phyloP scores from a whole-genome alignment of 1,140 invertebrate species.

The Nasonia longicornis region DNA sequence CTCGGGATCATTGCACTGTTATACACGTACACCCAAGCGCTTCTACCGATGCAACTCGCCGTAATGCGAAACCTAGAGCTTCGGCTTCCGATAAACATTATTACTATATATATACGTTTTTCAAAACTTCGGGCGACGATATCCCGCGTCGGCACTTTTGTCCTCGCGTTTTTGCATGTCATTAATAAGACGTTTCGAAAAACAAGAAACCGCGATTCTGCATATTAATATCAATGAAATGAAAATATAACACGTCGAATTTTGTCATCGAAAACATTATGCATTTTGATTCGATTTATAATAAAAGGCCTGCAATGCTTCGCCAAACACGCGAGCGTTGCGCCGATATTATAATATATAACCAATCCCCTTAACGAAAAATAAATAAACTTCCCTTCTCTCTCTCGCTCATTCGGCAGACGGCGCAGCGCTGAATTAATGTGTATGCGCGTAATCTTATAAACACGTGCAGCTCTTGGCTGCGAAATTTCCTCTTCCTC shows the following conservation, averaged over 20 bases:
- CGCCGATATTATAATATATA: too few relatives aligned
- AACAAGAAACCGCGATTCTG: background rate
- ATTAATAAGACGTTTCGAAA: background rate
- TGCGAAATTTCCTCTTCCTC: background rate
- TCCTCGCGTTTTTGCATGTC: background rate
- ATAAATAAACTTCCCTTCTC: background rate
- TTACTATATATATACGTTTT: background rate
- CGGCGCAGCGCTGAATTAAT: background rate
- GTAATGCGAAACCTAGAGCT: background rate
- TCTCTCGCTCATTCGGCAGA: background rate
- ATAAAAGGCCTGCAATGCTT: too few relatives aligned
- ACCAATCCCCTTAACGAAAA: background rate
- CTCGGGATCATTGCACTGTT: too few relatives aligned
- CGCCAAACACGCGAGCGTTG: too few relatives aligned
- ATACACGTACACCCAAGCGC: too few relatives aligned
- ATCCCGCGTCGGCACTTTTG: background rate
- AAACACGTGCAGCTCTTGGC: constrained; percentile 5
- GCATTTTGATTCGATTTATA: too few relatives aligned
- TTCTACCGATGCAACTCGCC: background rate
- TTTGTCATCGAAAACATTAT: too few relatives aligned
- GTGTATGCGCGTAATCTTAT: constrained; percentile 24
- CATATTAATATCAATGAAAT: constrained; percentile 11
- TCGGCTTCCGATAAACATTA: background rate
- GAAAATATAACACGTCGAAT: background rate
- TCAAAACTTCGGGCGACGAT: background rate